phyloP scores from a whole-genome alignment of 2,113 vertebrate genomes.

The Gopherus evgoodei region DNA sequence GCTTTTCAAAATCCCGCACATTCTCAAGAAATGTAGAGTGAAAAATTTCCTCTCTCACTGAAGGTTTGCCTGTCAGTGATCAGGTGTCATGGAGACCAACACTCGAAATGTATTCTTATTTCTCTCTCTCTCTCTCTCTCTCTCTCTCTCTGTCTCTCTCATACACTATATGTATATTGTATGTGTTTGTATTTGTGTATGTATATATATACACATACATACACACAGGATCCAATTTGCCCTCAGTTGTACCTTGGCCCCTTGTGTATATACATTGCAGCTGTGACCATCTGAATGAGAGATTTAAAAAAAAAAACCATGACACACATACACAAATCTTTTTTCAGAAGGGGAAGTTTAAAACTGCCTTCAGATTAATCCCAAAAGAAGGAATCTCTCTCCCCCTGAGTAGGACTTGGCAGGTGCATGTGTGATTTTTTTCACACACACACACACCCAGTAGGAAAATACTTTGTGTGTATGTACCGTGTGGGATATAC shows the following conservation, averaged over 20 bases:
- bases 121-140: background rate
- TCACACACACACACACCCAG: background rate
- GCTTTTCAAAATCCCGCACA: background rate
- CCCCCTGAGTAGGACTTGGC: rapidly evolving
- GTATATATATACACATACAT: background rate
- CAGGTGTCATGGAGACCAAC: background rate
- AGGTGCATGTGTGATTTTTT: rapidly evolving
- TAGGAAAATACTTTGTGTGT: rapidly evolving
- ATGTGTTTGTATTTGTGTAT: background rate
- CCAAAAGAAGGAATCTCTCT: background rate
- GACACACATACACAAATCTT: rapidly evolving
- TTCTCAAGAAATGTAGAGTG: background rate
- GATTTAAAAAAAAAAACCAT: background rate
- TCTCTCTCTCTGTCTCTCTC: too few species aligned
- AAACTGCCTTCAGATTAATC: background rate
- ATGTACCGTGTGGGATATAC: background rate
- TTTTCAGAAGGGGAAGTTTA: background rate
- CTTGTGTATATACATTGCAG: rapidly evolving
- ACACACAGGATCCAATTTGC: rapidly evolving
- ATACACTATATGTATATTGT: background rate
- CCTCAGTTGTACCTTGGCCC: background rate
- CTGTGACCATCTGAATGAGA: background rate
- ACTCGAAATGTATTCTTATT: background rate
- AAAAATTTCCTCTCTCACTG: background rate
- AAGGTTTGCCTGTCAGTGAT: background rate